Percentiles rank a stretch among this genome's conserved stretches.
phyloP scores from a whole-genome alignment of 2,888 invertebrate species.

The Camptogramma bilineatum region DNA sequence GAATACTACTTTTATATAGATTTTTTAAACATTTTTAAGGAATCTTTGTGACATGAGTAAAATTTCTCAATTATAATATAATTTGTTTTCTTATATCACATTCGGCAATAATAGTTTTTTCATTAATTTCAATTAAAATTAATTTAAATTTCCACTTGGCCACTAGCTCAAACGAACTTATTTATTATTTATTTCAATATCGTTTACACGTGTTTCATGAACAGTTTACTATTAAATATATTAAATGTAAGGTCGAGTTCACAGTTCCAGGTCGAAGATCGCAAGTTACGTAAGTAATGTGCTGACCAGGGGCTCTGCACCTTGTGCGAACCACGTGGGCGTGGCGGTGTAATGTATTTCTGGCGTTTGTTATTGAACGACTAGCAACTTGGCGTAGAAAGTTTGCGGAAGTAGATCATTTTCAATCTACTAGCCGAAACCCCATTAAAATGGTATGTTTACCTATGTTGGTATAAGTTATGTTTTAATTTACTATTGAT shows the following conservation, averaged over 20 bases:
- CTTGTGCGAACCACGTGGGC: constrained; percentile 54
- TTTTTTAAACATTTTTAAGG: no score
- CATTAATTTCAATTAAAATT: no score
- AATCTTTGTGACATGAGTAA: no score
- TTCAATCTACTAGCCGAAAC: not conserved
- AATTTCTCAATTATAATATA: no score
- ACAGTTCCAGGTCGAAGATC: constrained; percentile 53
- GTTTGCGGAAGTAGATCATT: not conserved
- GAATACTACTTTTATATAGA: no score
- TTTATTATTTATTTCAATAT: not conserved
- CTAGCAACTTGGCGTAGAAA: constrained; percentile 9
- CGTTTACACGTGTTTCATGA: constrained; percentile 37
- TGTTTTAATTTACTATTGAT: not conserved
- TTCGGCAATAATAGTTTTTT: no score
- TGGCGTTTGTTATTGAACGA: constrained; percentile 28
- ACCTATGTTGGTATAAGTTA: not conserved
- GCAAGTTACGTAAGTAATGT: constrained; percentile 55
- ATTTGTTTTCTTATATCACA: no score
- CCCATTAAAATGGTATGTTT: not conserved
- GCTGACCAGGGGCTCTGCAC: constrained; percentile 58
- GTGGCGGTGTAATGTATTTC: constrained; percentile 38
- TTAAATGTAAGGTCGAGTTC: constrained; percentile 45
- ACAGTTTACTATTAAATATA: constrained; percentile 49
- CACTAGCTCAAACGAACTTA: no score
- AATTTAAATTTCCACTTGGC: no score